Base-by-base conservation (phyloP, 1,140 invertebrate genomes). In the Laupala kohalensis region DNA sequence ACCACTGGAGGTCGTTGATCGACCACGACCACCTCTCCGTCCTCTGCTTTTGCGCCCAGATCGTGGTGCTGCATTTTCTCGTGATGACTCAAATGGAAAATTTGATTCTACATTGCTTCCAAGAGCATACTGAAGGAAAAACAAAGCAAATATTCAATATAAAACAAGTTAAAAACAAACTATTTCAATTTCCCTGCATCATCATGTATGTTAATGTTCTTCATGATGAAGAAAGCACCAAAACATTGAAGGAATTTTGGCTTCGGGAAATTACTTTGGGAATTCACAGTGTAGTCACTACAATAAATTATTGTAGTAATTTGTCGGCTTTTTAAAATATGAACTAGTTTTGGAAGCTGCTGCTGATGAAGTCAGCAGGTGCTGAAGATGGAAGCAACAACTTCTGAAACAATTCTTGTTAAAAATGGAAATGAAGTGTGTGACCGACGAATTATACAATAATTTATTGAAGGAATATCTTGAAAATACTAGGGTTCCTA, bases 31-130 rank as follows among this genome's bases (percentile, higher is more conserved):
- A 19, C 83, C 82, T 70, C 84, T 80, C 76, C 84, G 77, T 23
- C 84, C 79, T 69, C 84, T 77, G 71, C 80, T 76, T 76, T 83
- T 85, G 73, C 85, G 84, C 65, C 76, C 76, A 67, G 76, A 76
- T 71, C 80, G 80, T 75, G 83, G 83, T 53, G 79, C 76, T 25
- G 77, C 76, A 73, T 84, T 84, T 74, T 86, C 85, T 30, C 86
- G 82, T 78, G 83, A 82, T 74, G 80, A 76, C 74, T 89, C 87
- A 71, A 86, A 84, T 37, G 82, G 78, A 0, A 83, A 85, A 76
- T 84, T 84, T 3, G 79, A 75, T 30, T 84, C 84, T 15, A 81
- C 80, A 71, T 81, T 78, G 69, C 72, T 75, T 15, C 65, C 73
- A 62, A 70, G 73, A 64, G 73, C 73, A 19, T 72, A 64, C 75